These are phyloP conservation scores for Chrysina gloriosa DNA, from an alignment of 2,888 invertebrate genomes.

Conservation along the genomic window DNA sequence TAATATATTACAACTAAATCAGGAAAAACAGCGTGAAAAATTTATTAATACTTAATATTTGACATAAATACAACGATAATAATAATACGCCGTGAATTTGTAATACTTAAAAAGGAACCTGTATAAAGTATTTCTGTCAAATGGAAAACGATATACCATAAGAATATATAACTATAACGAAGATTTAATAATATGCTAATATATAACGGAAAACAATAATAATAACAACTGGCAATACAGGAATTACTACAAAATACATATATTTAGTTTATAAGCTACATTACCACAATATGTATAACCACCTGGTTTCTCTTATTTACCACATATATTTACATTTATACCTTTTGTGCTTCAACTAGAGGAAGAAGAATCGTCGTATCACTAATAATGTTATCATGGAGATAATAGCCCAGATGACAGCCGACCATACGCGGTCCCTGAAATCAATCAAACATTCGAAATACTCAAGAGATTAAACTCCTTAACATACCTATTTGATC, in stretches of 20 bases:
- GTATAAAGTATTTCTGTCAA: background rate
- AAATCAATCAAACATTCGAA: slow-evolving; percentile 36
- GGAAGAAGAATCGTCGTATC: slow-evolving; percentile 66
- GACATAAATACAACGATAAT: slow-evolving; percentile 7
- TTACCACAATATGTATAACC: slow-evolving; percentile 5
- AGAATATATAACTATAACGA: no score
- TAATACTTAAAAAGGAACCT: slow-evolving; percentile 17
- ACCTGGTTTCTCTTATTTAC: slow-evolving; percentile 13
- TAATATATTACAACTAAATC: background rate
- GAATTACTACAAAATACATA: background rate
- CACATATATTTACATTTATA: slow-evolving; percentile 8
- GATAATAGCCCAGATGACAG: slow-evolving; percentile 65
- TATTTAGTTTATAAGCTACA: slow-evolving; percentile 6
- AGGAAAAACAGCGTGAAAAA: slow-evolving; percentile 11
- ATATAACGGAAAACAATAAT: background rate
- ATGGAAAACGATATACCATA: no score
- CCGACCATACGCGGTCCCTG: slow-evolving; percentile 67
- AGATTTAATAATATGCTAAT: no score
- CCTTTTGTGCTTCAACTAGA: slow-evolving; percentile 52
- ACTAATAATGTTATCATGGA: slow-evolving; percentile 65
- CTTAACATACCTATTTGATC: slow-evolving; percentile 57
- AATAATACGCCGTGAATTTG: background rate
- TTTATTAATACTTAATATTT: slow-evolving; percentile 8
- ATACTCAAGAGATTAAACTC: background rate
- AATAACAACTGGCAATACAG: background rate